These are phyloP conservation scores for Leptinotarsa undecemlineata DNA, from an alignment of 1,140 invertebrate species.

Conservation along the genomic window DNA sequence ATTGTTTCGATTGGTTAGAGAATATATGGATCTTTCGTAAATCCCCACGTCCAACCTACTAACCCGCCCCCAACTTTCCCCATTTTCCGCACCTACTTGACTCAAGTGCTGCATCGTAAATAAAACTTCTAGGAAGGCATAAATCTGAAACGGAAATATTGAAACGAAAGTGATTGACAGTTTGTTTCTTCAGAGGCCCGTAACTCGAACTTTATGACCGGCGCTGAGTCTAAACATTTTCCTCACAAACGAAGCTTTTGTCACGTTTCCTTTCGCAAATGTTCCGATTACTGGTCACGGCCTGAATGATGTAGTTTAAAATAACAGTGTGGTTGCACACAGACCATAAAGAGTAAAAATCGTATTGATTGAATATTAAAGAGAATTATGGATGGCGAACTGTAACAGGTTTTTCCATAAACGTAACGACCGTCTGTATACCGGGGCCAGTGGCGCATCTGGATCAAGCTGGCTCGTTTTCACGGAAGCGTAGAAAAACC, in stretches of 20 bases:
- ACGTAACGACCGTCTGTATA: background rate
- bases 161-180: background rate
- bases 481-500: no score
- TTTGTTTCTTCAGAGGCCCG: background rate
- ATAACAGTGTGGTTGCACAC: background rate
- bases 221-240: constrained; percentile 2
- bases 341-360: background rate
- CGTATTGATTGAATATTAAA: background rate
- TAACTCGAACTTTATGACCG: background rate
- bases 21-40: no score
- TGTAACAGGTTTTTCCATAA: constrained; percentile 3
- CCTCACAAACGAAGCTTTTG: background rate
- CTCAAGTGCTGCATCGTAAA: background rate
- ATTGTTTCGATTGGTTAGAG: no score
- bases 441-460: background rate
- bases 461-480: no score
- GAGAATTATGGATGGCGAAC: background rate
- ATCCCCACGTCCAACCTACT: no score
- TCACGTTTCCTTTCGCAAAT: background rate
- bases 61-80: no score
- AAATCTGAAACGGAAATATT: background rate
- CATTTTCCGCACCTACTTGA: no score
- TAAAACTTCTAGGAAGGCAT: background rate
- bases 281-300: background rate
- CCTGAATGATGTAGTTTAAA: background rate